phyloP scores from a whole-genome alignment of 2,888 invertebrate genomes.

The Sinentomon sp. region DNA sequence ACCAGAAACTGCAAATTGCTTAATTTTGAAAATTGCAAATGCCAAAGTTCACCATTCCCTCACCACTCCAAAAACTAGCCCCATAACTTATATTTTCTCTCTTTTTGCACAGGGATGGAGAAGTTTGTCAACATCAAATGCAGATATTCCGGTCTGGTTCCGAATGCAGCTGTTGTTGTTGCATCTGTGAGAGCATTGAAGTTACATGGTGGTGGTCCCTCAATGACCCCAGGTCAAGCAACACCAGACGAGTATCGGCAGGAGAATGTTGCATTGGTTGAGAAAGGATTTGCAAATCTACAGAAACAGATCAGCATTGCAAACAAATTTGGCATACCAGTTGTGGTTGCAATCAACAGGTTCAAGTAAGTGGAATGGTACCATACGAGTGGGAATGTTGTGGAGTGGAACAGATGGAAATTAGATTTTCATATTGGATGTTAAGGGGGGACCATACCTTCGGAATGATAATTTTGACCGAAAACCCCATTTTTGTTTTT shows the following conservation, averaged over 20 bases:
- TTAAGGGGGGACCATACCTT: background rate
- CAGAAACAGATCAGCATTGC: slow-evolving; percentile 83
- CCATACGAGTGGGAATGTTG: too few species aligned
- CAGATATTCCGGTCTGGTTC: slow-evolving; percentile 52
- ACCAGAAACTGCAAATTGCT: too few species aligned
- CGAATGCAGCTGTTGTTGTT: slow-evolving; percentile 74
- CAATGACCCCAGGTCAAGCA: slow-evolving; percentile 57
- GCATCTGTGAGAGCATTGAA: slow-evolving; percentile 81
- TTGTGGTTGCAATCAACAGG: slow-evolving; percentile 73
- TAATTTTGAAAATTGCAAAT: too few species aligned
- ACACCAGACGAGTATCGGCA: slow-evolving; percentile 51
- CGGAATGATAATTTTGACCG: background rate
- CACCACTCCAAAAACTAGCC: too few species aligned
- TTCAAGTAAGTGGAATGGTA: slow-evolving; percentile 49
- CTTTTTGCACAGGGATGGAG: slow-evolving; percentile 44
- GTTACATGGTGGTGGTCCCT: slow-evolving; percentile 94
- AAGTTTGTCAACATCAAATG: slow-evolving; percentile 96
- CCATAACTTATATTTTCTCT: background rate
- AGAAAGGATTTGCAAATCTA: slow-evolving; percentile 66
- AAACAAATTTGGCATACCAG: slow-evolving; percentile 61
- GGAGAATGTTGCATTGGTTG: slow-evolving; percentile 60
- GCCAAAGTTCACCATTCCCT: too few species aligned
- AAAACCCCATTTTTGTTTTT: background rate
- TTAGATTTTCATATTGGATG: too few species aligned
- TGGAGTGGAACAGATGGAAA: too few species aligned